These are phyloP conservation scores for Myodes glareolus DNA, from an alignment of 2,113 vertebrate species.

Conservation along the genomic window DNA sequence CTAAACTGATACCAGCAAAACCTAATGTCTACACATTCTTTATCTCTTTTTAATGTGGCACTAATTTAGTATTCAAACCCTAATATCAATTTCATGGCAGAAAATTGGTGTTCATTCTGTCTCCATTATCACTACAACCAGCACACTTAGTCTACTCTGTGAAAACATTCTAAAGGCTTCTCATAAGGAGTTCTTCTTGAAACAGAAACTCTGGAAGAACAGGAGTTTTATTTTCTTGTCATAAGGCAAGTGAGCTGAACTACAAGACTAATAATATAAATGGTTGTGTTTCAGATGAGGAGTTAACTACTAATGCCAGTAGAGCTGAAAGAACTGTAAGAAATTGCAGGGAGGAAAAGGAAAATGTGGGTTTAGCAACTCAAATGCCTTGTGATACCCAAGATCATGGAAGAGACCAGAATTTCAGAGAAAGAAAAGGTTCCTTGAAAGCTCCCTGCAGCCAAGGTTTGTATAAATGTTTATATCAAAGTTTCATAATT, in stretches of 20 bases:
- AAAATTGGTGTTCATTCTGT: background rate
- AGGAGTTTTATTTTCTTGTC: conserved; percentile 33
- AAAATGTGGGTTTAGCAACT: conserved; percentile 53
- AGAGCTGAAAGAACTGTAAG: conserved; percentile 41
- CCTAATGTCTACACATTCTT: conserved; percentile 5
- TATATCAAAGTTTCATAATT: conserved; percentile 39
- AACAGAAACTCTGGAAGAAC: conserved; percentile 2
- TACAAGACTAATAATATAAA: background rate
- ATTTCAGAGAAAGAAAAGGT: conserved; percentile 58
- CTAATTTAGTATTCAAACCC: background rate
- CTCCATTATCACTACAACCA: background rate
- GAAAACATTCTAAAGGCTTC: conserved; percentile 59
- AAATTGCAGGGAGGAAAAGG: conserved; percentile 48
- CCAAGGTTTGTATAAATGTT: conserved; percentile 41
- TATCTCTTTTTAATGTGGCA: conserved; percentile 13
- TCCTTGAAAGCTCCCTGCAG: conserved; percentile 47
- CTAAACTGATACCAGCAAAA: conserved; percentile 27
- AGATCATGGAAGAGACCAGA: conserved; percentile 37
- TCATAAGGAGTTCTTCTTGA: background rate
- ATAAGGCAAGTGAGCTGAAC: background rate
- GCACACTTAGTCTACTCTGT: conserved; percentile 7
- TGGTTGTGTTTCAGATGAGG: conserved; percentile 77
- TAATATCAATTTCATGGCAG: conserved; percentile 52
- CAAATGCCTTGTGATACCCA: background rate
- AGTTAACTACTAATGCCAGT: conserved; percentile 39